phyloP scores from a whole-genome alignment of 2,113 vertebrate genomes.

The Micromys minutus region DNA sequence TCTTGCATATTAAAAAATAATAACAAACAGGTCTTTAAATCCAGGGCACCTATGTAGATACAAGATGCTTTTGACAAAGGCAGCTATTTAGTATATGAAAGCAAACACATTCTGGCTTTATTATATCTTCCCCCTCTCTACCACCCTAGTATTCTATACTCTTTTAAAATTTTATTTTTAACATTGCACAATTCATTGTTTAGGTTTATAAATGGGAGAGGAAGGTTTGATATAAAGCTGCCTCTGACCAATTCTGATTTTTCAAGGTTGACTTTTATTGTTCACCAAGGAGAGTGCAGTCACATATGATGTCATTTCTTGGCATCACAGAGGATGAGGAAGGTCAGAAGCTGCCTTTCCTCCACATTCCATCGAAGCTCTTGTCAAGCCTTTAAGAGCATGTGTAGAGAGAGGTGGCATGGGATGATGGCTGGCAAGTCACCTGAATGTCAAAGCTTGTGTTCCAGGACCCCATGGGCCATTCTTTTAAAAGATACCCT shows the following conservation, averaged over 20 bases:
- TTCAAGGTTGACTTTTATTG: constrained; percentile 53
- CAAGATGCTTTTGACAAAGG: background rate
- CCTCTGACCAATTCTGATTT: constrained; percentile 19
- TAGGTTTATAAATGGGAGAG: background rate
- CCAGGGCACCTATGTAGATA: background rate
- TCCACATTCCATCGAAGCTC: background rate
- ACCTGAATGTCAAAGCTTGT: background rate
- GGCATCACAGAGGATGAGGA: background rate
- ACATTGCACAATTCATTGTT: background rate
- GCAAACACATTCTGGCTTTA: background rate
- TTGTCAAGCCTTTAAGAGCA: background rate
- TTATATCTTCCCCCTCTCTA: background rate
- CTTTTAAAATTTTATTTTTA: constrained; percentile 14
- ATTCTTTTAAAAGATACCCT: background rate
- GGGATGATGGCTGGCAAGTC: constrained; percentile 5
- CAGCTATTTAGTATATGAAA: background rate
- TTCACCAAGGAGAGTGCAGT: background rate
- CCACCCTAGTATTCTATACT: background rate
- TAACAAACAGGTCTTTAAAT: background rate
- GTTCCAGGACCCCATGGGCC: background rate
- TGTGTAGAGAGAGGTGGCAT: background rate
- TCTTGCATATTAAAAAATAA: background rate
- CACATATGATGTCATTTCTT: constrained; percentile 62
- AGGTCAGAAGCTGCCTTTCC: background rate
- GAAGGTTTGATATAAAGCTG: background rate